Evolutionary conservation across 2,797 vertebrate genomes (phyloP), one percentile per base, ranked within the genome.

Genomic region (Argentina silus): DNA sequence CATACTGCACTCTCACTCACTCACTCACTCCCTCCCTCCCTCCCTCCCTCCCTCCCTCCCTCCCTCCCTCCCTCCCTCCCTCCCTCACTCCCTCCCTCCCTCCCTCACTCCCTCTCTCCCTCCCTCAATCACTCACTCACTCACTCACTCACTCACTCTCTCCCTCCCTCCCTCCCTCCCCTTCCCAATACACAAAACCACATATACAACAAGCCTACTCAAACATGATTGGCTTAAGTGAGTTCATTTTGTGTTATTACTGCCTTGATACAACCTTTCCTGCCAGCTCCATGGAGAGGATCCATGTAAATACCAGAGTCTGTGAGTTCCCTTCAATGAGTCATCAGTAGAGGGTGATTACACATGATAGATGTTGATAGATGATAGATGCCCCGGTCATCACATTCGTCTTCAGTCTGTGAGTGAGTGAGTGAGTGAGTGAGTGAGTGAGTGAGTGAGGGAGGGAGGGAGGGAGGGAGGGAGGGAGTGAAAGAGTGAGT

Each of bases 361-460:
- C 8, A 71, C 66, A 53, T 17, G 17, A 43, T n/a, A n/a, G n/a
- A n/a, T n/a, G n/a, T n/a, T n/a, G n/a, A n/a, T n/a, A n/a, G n/a
- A n/a, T 78, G 11, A 43, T 53, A 53, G 51, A 21, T 27, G 44
- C 27, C 47, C 15, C 23, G 14, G 45, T 53, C 23, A 56, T 62
- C 50, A n/a, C 51, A 61, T 47, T 51, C 66, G 21, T 19, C 7
- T 7, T 36, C 0, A 36, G 62, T 19, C 3, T 21, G 63, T 65
- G 53, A 12, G 59, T 53, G 48, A 4, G 70, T 64, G 60, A 9
- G 48, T 17, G 27, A 12, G 69, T 48, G 57, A n/a, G 57, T 50
- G 53, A 68, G 57, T 53, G 17, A 73, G 59, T 57, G 7, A n/a
- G 23, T 71, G 27, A 36, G 27, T 1, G 27, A 36, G 27, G 27